Conservation (phyloP, 92 coral and sea anemone species). For the Nematostella vectensis region DNA sequence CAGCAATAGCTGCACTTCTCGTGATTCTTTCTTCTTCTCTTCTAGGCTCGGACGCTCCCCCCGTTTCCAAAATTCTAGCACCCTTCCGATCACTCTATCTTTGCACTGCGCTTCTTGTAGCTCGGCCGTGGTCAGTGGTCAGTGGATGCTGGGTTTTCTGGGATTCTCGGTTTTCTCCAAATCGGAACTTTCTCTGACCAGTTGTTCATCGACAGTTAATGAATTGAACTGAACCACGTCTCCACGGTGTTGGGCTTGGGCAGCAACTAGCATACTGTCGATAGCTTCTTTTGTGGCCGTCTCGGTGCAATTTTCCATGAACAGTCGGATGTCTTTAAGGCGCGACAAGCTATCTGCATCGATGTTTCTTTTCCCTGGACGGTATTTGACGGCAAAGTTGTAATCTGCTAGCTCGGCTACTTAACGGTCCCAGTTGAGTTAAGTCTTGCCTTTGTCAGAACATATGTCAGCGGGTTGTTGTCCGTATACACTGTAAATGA, state of each 20-base stretch:
- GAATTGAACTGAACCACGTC: constrained; percentile 27
- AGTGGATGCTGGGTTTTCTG: neutral
- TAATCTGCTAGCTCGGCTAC: constrained; percentile 37
- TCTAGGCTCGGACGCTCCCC: constrained; percentile 16
- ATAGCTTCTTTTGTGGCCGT: constrained; percentile 20
- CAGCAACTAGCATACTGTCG: constrained; percentile 17
- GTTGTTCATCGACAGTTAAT: constrained; percentile 2
- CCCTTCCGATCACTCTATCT: constrained; percentile 20
- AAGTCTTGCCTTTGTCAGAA: constrained; percentile 31
- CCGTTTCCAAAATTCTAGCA: constrained; percentile 13
- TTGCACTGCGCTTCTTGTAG: constrained; percentile 22
- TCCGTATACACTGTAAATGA: constrained; percentile 26
- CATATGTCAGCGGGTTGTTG: constrained; percentile 36
- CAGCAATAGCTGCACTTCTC: constrained; percentile 27
- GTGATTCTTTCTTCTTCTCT: constrained; percentile 22
- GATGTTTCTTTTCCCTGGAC: constrained; percentile 19
- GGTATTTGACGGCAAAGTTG: constrained; percentile 35
- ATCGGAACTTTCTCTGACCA: neutral
- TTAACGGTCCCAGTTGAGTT: constrained; percentile 38
- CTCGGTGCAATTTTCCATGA: constrained; percentile 29
- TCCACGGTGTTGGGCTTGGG: constrained; percentile 29
- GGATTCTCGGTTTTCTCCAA: neutral
- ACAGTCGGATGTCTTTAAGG: constrained; percentile 2
- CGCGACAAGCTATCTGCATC: constrained; percentile 33
- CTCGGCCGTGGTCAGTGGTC: constrained; percentile 23